Evolutionary conservation across 2,113 vertebrate species (phyloP).

Genomic region (Bufo gargarizans): DNA sequence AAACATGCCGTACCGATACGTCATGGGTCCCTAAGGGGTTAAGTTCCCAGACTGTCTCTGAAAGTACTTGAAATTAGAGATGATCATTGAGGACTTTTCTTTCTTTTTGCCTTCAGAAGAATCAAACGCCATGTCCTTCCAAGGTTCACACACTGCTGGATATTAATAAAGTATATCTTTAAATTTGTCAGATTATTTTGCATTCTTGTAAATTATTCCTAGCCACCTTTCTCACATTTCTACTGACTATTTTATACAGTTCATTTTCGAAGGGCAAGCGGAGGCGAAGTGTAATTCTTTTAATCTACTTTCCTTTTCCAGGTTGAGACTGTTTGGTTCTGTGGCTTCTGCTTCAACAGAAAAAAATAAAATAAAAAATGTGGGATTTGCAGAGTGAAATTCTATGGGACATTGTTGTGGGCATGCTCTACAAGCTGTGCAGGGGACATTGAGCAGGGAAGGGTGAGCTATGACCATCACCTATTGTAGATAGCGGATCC

Average conservation of each 20-base stretch:
- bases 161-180: background rate
- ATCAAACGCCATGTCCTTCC: background rate
- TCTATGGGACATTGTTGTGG: too few species aligned
- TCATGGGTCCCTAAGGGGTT: too few species aligned
- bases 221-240: background rate
- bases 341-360: background rate
- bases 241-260: slow-evolving; percentile 3
- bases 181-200: background rate
- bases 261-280: background rate
- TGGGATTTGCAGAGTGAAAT: background rate
- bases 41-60: too few species aligned
- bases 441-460: too few species aligned
- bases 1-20: too few species aligned
- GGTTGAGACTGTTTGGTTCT: background rate
- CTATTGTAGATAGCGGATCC: too few species aligned
- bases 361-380: background rate
- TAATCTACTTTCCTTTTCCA: background rate
- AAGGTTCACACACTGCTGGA: background rate
- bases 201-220: slow-evolving; percentile 15
- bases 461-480: too few species aligned
- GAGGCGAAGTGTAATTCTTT: background rate
- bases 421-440: too few species aligned
- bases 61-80: background rate
- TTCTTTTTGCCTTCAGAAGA: background rate
- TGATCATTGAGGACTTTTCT: background rate